These are phyloP conservation scores for Merops nubicus DNA, from an alignment of 2,113 vertebrate genomes.

Conservation along the genomic window DNA sequence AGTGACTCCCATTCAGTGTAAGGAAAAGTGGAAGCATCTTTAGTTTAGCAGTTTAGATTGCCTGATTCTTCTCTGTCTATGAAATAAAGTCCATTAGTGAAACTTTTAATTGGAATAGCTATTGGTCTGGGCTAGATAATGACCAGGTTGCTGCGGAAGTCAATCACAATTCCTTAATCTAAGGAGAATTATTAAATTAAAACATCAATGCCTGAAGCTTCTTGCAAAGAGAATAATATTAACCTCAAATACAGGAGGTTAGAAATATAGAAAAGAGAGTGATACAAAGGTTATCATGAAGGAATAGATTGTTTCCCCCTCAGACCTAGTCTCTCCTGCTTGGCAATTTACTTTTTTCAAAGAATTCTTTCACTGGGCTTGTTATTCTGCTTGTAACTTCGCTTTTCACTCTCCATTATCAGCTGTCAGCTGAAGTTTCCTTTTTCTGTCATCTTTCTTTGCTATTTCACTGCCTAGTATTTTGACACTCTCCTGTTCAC, in stretches of 20 bases:
- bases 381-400: background rate
- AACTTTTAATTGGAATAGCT: background rate
- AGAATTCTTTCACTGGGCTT: background rate
- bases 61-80: background rate
- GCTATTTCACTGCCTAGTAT: background rate
- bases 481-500: background rate
- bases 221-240: background rate
- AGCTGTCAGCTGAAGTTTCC: background rate
- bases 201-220: background rate
- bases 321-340: background rate
- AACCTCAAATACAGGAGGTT: background rate
- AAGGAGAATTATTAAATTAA: background rate
- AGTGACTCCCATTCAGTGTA: background rate
- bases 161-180: background rate
- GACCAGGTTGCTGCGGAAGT: background rate
- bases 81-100: background rate
- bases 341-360: too few relatives aligned
- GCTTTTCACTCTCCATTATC: background rate
- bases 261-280: background rate
- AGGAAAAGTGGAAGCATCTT: background rate
- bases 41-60: background rate
- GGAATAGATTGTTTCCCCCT: background rate
- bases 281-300: background rate
- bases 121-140: background rate
- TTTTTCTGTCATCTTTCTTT: background rate